Evolutionary conservation across 2,888 invertebrate species (phyloP).

Genomic region (Uloborus plumipes): DNA sequence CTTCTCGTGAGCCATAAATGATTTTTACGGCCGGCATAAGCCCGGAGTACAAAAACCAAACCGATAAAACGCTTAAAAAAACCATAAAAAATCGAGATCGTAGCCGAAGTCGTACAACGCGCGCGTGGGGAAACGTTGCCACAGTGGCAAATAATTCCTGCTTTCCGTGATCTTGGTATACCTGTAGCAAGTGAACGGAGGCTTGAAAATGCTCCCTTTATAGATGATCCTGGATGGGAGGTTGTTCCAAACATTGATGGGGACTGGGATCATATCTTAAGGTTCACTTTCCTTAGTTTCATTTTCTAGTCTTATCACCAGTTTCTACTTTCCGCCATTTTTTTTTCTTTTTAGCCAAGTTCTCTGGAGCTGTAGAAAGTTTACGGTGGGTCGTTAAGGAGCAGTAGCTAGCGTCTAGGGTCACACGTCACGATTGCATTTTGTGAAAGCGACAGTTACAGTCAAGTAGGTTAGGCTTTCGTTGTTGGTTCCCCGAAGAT

Average conservation of each 20-base stretch:
- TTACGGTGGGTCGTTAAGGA: conserved; percentile 54
- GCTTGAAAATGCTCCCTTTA: conserved; percentile 48
- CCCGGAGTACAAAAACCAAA: conserved; percentile 60
- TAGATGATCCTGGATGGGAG: conserved; percentile 39
- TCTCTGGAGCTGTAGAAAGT: conserved; percentile 39
- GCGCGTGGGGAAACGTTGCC: conserved; percentile 53
- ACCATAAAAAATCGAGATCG: conserved; percentile 49
- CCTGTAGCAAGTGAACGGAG: conserved; percentile 22
- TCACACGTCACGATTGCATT: conserved; percentile 45
- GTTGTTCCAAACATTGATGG: conserved; percentile 40
- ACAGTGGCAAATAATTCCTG: conserved; percentile 51
- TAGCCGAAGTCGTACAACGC: conserved; percentile 22
- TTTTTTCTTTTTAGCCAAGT: conserved; percentile 18
- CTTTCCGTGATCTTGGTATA: conserved; percentile 35
- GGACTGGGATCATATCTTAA: conserved; percentile 36
- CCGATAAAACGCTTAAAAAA: conserved; percentile 63
- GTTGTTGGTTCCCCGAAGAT: conserved; percentile 5
- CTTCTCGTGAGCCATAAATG: conserved; percentile 53
- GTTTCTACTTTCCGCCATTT: conserved; percentile 3
- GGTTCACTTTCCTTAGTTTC: conserved; percentile 27
- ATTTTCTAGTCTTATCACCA: conserved; percentile 39
- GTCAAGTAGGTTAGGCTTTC: conserved; percentile 23
- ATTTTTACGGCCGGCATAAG: conserved; percentile 59
- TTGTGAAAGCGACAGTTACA: conserved; percentile 52
- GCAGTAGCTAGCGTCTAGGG: conserved; percentile 27